Percentiles rank a stretch among this genome's conserved stretches.
Evolutionary conservation across 1,140 invertebrate genomes (phyloP).

Genomic region (Araneus ventricosus): DNA sequence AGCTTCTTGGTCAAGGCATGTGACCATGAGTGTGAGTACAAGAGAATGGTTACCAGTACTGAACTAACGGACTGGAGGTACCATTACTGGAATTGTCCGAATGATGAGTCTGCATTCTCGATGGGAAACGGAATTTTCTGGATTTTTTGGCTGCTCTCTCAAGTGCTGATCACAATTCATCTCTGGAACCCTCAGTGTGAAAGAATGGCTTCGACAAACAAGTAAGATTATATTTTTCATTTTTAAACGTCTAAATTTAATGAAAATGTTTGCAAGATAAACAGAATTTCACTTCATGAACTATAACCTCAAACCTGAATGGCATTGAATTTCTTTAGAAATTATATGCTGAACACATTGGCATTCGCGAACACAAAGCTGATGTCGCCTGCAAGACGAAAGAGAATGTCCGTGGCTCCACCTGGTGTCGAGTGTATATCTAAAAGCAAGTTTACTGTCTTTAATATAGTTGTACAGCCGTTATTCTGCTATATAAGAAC

Average conservation of each 20-base stretch:
- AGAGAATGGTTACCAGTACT: conserved; percentile 88
- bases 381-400: too few relatives aligned
- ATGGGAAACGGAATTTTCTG: conserved; percentile 19
- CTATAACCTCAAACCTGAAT: too few relatives aligned
- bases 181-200: conserved; percentile 99
- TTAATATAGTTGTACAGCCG: too few relatives aligned
- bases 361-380: too few relatives aligned
- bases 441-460: too few relatives aligned
- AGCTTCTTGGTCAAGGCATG: conserved; percentile 88
- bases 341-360: too few relatives aligned
- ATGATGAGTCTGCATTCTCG: conserved; percentile 82
- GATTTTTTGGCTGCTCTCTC: conserved; percentile 90
- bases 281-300: too few relatives aligned
- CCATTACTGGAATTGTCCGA: conserved; percentile 92
- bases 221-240: conserved; percentile 80
- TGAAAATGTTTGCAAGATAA: neutral
- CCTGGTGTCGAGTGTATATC: too few relatives aligned
- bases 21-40: conserved; percentile 93
- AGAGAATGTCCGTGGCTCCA: too few relatives aligned
- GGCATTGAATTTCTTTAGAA: too few relatives aligned
- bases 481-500: too few relatives aligned
- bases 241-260: neutral
- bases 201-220: conserved; percentile 96
- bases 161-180: conserved; percentile 97
- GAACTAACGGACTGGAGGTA: too few relatives aligned